These are phyloP conservation scores for Leptopilina drosophilae DNA, from an alignment of 2,888 invertebrate genomes.

Conservation along the genomic window DNA sequence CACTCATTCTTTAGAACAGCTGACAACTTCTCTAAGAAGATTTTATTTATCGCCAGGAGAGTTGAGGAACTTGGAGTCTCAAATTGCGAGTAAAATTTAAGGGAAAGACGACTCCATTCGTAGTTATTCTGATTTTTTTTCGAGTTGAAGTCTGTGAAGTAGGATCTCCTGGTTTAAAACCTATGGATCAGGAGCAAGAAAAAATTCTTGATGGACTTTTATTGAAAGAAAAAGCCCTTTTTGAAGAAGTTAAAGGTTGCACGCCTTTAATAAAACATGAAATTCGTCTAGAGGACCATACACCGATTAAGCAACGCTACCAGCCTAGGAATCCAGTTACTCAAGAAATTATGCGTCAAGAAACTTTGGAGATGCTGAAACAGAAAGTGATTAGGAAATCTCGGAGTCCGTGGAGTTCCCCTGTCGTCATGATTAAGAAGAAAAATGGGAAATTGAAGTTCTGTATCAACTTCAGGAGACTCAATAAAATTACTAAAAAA, in stretches of 20 bases:
- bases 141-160: too few relatives aligned
- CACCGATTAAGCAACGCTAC: not conserved
- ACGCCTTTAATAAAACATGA: too few relatives aligned
- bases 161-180: too few relatives aligned
- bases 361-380: constrained; percentile 19
- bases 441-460: constrained; percentile 42
- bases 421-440: constrained; percentile 1
- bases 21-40: not conserved
- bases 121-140: not conserved
- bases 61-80: not conserved
- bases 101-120: not conserved
- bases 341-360: not conserved
- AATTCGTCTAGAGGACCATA: not conserved
- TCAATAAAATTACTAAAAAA: not conserved
- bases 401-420: constrained; percentile 42
- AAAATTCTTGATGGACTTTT: too few relatives aligned
- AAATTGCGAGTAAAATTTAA: not conserved
- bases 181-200: not conserved
- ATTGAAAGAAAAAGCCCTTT: too few relatives aligned
- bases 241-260: too few relatives aligned
- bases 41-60: not conserved
- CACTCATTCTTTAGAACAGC: not conserved
- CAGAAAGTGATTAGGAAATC: constrained; percentile 36
- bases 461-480: constrained; percentile 38
- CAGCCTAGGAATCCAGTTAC: not conserved